A percentile compares a stretch with the other conserved stretches of the same genome.
phyloP scores from a whole-genome alignment of 2,797 vertebrate species.

The Xenops minutus region DNA sequence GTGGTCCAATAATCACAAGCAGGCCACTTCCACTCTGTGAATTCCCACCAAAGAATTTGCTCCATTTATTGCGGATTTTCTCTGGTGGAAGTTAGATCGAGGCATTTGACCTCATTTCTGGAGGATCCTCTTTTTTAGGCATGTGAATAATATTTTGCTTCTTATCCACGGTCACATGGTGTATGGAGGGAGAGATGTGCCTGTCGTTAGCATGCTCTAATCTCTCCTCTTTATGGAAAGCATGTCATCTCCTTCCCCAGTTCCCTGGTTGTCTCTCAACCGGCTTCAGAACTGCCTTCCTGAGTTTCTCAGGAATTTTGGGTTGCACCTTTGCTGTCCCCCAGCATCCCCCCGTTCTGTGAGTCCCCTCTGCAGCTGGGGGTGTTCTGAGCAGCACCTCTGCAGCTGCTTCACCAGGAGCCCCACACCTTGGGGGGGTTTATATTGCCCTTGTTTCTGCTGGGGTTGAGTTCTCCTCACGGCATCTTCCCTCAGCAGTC shows the following conservation, averaged over 20 bases:
- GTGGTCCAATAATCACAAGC: not conserved
- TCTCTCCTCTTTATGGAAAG: not conserved
- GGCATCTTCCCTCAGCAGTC: not conserved
- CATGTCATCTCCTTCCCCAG: not conserved
- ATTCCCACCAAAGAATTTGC: not conserved
- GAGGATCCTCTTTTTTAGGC: not conserved
- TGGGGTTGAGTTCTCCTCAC: not conserved
- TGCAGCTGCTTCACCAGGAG: not conserved
- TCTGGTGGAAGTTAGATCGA: not conserved
- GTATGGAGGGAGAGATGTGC: not conserved
- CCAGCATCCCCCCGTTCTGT: no score
- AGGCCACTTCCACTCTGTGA: not conserved
- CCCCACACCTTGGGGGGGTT: not conserved
- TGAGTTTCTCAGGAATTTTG: not conserved
- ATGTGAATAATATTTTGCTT: not conserved
- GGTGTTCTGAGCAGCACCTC: not conserved
- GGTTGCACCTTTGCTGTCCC: not conserved
- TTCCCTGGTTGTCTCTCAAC: not conserved
- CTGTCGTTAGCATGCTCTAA: not conserved
- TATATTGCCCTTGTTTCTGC: not conserved
- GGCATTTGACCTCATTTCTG: slow-evolving; percentile 21
- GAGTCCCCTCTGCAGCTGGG: not conserved
- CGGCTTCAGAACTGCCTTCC: not conserved
- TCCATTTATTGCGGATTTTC: slow-evolving; percentile 29
- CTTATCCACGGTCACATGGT: not conserved